Evolutionary conservation across 2,888 invertebrate genomes (phyloP).

Genomic region (Leptodirus hochenwartii): DNA sequence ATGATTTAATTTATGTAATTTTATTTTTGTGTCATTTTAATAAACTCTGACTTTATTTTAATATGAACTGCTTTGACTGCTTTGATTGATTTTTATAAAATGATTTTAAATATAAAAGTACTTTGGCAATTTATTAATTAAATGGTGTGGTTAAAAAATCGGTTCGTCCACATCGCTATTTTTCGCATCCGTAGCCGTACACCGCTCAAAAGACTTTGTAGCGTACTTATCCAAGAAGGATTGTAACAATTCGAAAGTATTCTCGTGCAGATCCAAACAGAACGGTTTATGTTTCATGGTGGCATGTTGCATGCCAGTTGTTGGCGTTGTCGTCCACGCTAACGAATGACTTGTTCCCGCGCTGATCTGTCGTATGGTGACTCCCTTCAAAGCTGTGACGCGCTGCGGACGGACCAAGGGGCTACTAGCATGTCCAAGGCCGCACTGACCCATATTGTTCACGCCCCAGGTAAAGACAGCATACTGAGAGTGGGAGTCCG

Average conservation of each 20-base stretch:
- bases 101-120: too few species aligned
- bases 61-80: too few species aligned
- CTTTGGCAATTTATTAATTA: too few species aligned
- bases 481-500: constrained; percentile 32
- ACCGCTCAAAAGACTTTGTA: too few species aligned
- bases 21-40: too few species aligned
- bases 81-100: too few species aligned
- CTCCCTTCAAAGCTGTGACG: constrained; percentile 34
- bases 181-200: too few species aligned
- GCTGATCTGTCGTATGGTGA: constrained; percentile 37
- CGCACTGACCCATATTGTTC: constrained; percentile 46
- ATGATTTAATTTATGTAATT: too few species aligned
- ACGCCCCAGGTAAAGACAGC: constrained; percentile 40
- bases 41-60: too few species aligned
- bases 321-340: constrained; percentile 36
- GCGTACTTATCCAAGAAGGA: constrained; percentile 38
- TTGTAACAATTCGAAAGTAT: constrained; percentile 34
- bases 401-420: constrained; percentile 36
- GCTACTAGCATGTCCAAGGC: constrained; percentile 38
- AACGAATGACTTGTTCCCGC: constrained; percentile 45
- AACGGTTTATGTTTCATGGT: constrained; percentile 38
- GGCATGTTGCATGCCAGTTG: constrained; percentile 30
- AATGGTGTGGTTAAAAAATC: too few species aligned
- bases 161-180: too few species aligned
- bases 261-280: constrained; percentile 41